phyloP scores from a whole-genome alignment of 2,797 vertebrate species.

The Hipposideros larvatus region DNA sequence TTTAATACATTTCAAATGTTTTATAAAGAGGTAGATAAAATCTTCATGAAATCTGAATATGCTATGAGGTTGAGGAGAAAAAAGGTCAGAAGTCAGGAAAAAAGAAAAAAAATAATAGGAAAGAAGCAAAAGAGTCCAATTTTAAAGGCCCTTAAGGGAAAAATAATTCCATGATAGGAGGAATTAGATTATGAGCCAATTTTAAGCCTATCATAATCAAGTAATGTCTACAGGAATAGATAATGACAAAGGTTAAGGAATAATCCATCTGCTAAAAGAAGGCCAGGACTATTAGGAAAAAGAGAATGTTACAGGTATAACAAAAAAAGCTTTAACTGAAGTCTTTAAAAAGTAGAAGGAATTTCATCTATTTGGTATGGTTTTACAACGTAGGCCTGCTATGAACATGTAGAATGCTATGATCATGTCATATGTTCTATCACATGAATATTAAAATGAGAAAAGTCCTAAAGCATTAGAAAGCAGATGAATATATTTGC shows the following conservation, averaged over 20 bases:
- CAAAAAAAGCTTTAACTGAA: background rate
- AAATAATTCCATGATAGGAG: background rate
- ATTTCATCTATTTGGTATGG: background rate
- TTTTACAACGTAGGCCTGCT: background rate
- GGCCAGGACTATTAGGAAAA: background rate
- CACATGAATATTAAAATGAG: background rate
- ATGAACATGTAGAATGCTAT: background rate
- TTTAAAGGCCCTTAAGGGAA: background rate
- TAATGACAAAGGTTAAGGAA: background rate
- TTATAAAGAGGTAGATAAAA: constrained; percentile 44
- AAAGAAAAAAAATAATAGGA: background rate
- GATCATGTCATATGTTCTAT: background rate
- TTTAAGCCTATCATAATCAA: background rate
- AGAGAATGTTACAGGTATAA: background rate
- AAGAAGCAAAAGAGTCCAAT: constrained; percentile 33
- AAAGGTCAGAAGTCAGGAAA: constrained; percentile 35
- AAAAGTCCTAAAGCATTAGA: background rate
- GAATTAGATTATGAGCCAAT: background rate
- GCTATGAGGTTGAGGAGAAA: background rate
- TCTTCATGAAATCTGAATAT: constrained; percentile 14
- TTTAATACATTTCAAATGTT: constrained; percentile 39
- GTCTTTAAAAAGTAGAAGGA: constrained; percentile 3
- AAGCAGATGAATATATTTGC: background rate
- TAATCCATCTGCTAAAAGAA: background rate
- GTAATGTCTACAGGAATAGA: background rate